Percentiles rank a stretch among this genome's conserved stretches.
These are phyloP conservation scores for Cuculus canorus DNA, from an alignment of 2,797 vertebrate genomes.

Conservation along the genomic window DNA sequence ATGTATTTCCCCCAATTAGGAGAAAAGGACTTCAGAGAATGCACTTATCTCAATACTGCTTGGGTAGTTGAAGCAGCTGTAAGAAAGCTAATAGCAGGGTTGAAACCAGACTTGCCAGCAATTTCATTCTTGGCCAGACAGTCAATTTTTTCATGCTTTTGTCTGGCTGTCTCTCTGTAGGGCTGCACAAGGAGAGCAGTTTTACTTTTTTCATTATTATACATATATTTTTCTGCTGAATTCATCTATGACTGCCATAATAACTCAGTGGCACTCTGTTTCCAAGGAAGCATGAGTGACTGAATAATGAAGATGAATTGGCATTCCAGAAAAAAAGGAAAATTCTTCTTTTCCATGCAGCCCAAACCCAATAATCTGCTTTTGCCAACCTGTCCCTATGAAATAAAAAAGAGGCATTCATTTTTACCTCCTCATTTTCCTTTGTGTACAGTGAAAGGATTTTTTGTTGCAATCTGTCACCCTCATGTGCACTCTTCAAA, in stretches of 20 bases:
- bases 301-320: slow-evolving; percentile 58
- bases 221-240: slow-evolving; percentile 42
- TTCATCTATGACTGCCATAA: slow-evolving; percentile 27
- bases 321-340: background rate
- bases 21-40: background rate
- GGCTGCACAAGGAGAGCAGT: slow-evolving; percentile 55
- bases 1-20: background rate
- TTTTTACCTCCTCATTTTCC: background rate
- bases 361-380: background rate
- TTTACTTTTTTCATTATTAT: slow-evolving; percentile 47
- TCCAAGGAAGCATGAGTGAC: slow-evolving; percentile 4
- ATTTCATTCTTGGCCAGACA: slow-evolving; percentile 67
- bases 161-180: slow-evolving; percentile 56
- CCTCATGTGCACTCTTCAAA: background rate
- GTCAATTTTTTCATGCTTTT: slow-evolving; percentile 65
- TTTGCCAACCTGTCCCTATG: slow-evolving; percentile 24
- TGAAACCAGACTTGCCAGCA: slow-evolving; percentile 47
- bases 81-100: slow-evolving; percentile 32
- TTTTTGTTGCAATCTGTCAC: background rate
- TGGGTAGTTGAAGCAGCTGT: background rate
- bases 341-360: background rate
- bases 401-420: slow-evolving; percentile 15
- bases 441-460: background rate
- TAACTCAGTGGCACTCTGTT: slow-evolving; percentile 7
- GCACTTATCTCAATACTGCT: background rate